Percentiles rank a stretch among this genome's conserved stretches.
Conservation (phyloP, 2,113 vertebrate species). For the Merops nubicus region DNA sequence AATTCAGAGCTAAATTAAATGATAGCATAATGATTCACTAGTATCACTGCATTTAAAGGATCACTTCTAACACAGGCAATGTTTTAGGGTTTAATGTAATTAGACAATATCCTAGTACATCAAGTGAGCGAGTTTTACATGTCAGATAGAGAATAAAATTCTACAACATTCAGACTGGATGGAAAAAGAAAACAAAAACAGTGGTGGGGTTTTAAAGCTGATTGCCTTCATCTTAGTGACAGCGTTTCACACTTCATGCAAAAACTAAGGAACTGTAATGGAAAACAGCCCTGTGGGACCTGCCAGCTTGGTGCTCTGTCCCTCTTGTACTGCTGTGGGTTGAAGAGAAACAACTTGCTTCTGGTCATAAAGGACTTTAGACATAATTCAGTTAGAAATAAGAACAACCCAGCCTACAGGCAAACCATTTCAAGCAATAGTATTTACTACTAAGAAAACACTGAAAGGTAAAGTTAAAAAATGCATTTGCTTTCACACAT, state of each 20-base stretch:
- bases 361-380: background rate
- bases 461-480: background rate
- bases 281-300: background rate
- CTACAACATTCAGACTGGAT: background rate
- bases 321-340: background rate
- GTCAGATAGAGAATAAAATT: background rate
- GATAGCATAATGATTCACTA: background rate
- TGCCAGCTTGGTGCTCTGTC: background rate
- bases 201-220: background rate
- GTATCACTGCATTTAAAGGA: background rate
- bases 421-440: background rate
- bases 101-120: background rate
- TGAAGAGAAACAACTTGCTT: background rate
- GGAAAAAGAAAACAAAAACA: background rate
- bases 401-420: background rate
- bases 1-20: conserved; percentile 37
- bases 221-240: background rate
- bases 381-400: background rate
- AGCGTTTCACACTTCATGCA: background rate
- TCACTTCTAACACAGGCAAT: background rate
- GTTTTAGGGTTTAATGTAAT: background rate
- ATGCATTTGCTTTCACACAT: background rate
- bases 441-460: background rate
- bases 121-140: background rate
- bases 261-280: background rate